A percentile compares a stretch with the other conserved stretches of the same genome.
These are phyloP conservation scores for Ophioderma brevispina DNA, from an alignment of 35 echinoderm and acorn worm genomes.

Conservation along the genomic window DNA sequence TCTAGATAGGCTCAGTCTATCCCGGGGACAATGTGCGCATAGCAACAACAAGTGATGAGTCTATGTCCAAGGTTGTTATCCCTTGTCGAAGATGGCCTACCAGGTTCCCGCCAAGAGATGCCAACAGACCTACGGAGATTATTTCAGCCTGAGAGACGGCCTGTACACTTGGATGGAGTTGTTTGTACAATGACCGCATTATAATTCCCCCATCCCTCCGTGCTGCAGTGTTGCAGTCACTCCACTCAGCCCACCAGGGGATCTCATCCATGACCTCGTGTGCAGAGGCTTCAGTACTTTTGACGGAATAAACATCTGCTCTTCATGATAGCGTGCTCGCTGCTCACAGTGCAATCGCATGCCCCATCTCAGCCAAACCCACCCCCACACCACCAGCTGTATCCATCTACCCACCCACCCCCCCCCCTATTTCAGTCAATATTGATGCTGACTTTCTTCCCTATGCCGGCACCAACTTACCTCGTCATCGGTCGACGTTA, in stretches of 20 bases:
- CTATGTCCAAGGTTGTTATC: constrained; percentile 18
- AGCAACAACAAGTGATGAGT: constrained; percentile 31
- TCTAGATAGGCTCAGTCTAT: background rate
- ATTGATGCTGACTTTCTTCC: too few relatives aligned
- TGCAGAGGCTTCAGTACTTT: constrained; percentile 45
- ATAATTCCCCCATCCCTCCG: constrained; percentile 49
- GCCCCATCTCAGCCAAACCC: constrained; percentile 21
- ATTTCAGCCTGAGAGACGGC: constrained; percentile 8
- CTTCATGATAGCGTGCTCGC: background rate
- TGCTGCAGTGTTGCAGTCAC: constrained; percentile 22
- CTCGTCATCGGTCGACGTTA: too few relatives aligned
- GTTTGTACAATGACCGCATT: constrained; percentile 37
- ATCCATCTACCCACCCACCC: background rate
- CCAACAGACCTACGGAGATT: constrained; percentile 24
- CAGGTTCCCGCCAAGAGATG: constrained; percentile 8
- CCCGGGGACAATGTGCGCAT: constrained; percentile 33
- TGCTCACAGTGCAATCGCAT: constrained; percentile 37
- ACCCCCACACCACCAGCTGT: constrained; percentile 5
- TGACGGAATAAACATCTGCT: constrained; percentile 7
- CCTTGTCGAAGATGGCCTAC: too few relatives aligned
- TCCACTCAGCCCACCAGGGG: constrained; percentile 47
- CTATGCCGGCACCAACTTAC: too few relatives aligned
- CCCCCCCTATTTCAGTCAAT: constrained; percentile 12
- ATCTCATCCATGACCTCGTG: constrained; percentile 17
- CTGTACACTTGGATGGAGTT: constrained; percentile 32